Evolutionary conservation across 2,888 invertebrate species (phyloP), one percentile per base, ranked within the genome.

Genomic region (Ptycholaimellus sp.): DNA sequence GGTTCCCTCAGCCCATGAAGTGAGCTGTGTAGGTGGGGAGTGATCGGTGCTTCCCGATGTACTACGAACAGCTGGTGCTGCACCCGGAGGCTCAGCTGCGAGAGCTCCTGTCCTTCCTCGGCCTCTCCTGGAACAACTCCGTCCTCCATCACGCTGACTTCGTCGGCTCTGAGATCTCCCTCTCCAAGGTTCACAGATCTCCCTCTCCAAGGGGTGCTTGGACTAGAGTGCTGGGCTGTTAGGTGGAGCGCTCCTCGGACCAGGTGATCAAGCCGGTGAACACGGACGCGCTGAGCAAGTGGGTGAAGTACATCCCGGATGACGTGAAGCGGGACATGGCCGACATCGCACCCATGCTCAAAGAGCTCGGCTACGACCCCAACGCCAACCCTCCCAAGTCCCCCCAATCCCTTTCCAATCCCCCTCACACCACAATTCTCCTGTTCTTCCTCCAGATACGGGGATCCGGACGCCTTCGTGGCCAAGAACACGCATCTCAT

Each of bases 211-310:
- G n/a, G n/a, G n/a, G n/a, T n/a, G n/a, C n/a, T n/a, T n/a, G n/a
- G n/a, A n/a, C n/a, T n/a, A n/a, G n/a, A n/a, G 29, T 34, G 17
- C 9, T 31, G 27, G 3, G 40, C 63, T 62, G 38, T 68, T 87
- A 85, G 64, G 81, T 83, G 59, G 90, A 93, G 66, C 72, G 87
- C 43, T 87, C 87, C 33, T 85, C 85, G 44, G 90, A 93, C 68
- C 93, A 93, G 70, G 87, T 96, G 52, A 82, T 93, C 61, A 87
- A 90, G 56, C 85, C 93, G 13, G 78, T 96, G 42, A 93, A 96
- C 67, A 68, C 81, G 56, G 90, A 90, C 63, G 93, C 93, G 33
- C 68, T 93, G 45, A 52, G 56, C 19, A 64, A 63, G 44, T 67
- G 67, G 67, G 64, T 64, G 19, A 53, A 62, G 16, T 49, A 58